A percentile compares a stretch with the other conserved stretches of the same genome.
These are phyloP conservation scores for Sceloporus tristichus DNA, from an alignment of 2,113 vertebrate species.

Conservation along the genomic window DNA sequence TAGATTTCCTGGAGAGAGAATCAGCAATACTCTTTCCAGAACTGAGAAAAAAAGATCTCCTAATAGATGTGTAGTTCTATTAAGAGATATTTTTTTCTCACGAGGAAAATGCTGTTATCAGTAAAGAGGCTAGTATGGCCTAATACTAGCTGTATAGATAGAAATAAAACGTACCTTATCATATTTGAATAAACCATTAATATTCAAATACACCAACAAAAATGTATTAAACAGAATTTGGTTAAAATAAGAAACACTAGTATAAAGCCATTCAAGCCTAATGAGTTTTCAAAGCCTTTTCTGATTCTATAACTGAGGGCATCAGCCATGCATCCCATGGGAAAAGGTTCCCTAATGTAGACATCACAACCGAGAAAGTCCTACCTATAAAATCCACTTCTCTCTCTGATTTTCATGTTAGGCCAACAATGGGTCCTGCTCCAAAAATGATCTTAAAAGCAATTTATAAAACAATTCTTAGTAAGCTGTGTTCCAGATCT, in stretches of 20 bases:
- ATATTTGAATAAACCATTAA: too few species aligned
- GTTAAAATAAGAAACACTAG: background rate
- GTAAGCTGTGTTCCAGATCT: background rate
- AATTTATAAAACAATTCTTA: background rate
- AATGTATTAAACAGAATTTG: background rate
- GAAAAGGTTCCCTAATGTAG: background rate
- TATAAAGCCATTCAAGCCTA: background rate
- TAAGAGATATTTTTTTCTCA: too few species aligned
- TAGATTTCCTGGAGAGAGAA: too few species aligned
- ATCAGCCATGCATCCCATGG: background rate
- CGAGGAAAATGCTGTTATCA: too few species aligned
- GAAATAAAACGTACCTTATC: too few species aligned
- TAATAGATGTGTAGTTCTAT: too few species aligned
- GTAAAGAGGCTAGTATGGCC: too few species aligned
- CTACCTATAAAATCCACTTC: background rate
- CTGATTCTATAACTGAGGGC: too few species aligned
- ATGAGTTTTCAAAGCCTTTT: background rate
- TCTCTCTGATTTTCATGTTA: background rate
- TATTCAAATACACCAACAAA: background rate
- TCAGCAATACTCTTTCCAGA: too few species aligned
- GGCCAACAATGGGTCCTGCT: background rate
- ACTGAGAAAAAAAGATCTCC: too few species aligned
- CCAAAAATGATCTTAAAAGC: background rate
- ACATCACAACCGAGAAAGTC: background rate
- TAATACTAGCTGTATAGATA: too few species aligned